Evolutionary conservation across 2,888 invertebrate genomes (phyloP).

Genomic region (Pandemis corylana): DNA sequence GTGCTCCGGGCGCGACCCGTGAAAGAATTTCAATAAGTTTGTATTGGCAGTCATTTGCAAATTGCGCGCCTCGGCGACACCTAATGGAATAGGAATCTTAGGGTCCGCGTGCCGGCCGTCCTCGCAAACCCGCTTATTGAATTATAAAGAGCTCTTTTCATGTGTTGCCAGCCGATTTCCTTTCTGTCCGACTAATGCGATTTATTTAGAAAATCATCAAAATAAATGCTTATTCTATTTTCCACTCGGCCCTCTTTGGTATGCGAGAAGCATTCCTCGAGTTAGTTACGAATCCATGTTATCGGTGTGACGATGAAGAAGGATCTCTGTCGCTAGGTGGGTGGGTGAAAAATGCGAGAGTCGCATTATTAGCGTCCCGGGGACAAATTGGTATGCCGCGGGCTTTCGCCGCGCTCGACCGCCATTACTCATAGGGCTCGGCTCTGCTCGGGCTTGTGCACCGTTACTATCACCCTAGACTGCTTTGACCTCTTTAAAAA

Average conservation of each 20-base stretch:
- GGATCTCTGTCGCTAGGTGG: conserved; percentile 64
- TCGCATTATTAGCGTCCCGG: conserved; percentile 76
- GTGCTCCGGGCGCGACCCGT: conserved; percentile 63
- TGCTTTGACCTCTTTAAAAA: background rate
- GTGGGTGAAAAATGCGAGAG: conserved; percentile 75
- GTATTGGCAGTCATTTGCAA: conserved; percentile 81
- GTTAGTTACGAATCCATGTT: conserved; percentile 42
- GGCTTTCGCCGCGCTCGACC: conserved; percentile 68
- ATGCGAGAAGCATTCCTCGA: conserved; percentile 31
- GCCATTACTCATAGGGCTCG: conserved; percentile 78
- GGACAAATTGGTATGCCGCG: conserved; percentile 79
- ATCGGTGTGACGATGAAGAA: conserved; percentile 61
- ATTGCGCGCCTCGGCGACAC: conserved; percentile 80
- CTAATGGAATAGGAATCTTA: conserved; percentile 81
- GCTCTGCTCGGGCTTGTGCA: conserved; percentile 40
- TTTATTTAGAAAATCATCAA: conserved; percentile 28
- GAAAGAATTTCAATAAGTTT: conserved; percentile 84
- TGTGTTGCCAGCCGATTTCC: conserved; percentile 48
- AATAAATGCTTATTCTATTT: conserved; percentile 28
- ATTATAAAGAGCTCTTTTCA: conserved; percentile 66
- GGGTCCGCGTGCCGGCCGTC: conserved; percentile 62
- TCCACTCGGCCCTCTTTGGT: conserved; percentile 20
- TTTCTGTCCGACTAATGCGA: conserved; percentile 45
- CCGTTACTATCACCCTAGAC: conserved; percentile 11
- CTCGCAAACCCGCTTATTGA: conserved; percentile 67